Conservation (phyloP, 2,888 invertebrate genomes). For the Entomobrya multifasciata region DNA sequence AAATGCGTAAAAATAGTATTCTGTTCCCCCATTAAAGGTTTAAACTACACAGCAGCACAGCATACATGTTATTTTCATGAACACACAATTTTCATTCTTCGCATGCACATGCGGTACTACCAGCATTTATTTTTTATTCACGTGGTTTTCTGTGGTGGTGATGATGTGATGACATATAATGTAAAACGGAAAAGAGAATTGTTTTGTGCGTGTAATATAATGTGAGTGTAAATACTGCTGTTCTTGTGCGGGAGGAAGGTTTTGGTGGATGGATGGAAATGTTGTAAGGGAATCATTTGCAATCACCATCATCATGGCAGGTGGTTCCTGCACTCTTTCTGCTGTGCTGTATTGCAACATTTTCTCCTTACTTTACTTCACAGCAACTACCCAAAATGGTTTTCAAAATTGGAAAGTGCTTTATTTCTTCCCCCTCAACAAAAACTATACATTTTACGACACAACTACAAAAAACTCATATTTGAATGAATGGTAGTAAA, state of each 20-base stretch:
- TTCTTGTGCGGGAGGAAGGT: neutral
- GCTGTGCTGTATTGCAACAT: neutral
- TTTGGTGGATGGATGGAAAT: neutral
- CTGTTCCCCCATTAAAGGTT: too few relatives aligned
- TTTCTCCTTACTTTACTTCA: neutral
- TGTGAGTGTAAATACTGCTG: neutral
- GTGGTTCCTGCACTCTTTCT: constrained; percentile 37
- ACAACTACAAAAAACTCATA: neutral
- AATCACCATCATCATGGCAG: constrained; percentile 53
- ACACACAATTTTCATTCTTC: constrained; percentile 26
- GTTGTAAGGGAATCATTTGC: neutral
- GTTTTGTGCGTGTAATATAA: constrained; percentile 37
- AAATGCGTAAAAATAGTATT: constrained; percentile 25
- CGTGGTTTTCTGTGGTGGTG: too few relatives aligned
- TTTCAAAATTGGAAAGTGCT: constrained; percentile 46
- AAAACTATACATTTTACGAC: neutral
- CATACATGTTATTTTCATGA: too few relatives aligned
- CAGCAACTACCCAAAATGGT: neutral
- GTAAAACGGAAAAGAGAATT: constrained; percentile 24
- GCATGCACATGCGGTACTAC: neutral
- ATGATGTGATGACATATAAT: constrained; percentile 41
- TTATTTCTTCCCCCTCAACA: neutral
- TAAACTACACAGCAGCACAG: neutral
- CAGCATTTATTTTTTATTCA: neutral
- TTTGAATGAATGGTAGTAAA: neutral